Evolutionary conservation across 2,888 invertebrate genomes (phyloP).

Genomic region (Rhagonycha fulva): DNA sequence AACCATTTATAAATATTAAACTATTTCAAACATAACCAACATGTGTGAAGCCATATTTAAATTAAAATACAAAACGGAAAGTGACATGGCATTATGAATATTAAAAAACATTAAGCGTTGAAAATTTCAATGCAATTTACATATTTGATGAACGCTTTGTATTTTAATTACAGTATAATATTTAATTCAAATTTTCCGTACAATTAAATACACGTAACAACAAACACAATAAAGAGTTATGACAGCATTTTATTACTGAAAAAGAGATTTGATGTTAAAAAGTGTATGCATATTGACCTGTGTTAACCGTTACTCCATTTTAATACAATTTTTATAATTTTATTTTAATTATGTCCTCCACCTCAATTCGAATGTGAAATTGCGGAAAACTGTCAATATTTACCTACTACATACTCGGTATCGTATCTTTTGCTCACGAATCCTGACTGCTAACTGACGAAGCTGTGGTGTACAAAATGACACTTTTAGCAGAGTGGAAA

Average conservation of each 20-base stretch:
- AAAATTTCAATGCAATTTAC: slow-evolving; percentile 56
- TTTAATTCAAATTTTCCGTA: slow-evolving; percentile 57
- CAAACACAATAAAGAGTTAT: slow-evolving; percentile 49
- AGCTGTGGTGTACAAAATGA: neutral
- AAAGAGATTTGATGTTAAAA: slow-evolving; percentile 47
- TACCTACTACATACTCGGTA: neutral
- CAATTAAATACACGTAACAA: slow-evolving; percentile 55
- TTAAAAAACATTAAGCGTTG: slow-evolving; percentile 55
- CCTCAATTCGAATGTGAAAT: neutral
- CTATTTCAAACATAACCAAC: slow-evolving; percentile 26
- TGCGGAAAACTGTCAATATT: neutral
- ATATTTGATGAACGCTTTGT: slow-evolving; percentile 58
- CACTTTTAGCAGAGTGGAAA: slow-evolving; percentile 10
- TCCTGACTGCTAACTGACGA: neutral
- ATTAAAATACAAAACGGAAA: slow-evolving; percentile 43
- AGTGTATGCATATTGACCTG: slow-evolving; percentile 32
- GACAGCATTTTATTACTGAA: slow-evolving; percentile 49
- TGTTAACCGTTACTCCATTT: neutral
- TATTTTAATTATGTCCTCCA: neutral
- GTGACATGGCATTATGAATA: slow-evolving; percentile 52
- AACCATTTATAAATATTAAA: slow-evolving; percentile 27
- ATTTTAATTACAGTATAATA: slow-evolving; percentile 57
- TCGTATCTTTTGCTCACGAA: neutral
- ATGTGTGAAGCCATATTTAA: slow-evolving; percentile 43
- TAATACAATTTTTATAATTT: neutral